Base-by-base conservation (phyloP, 2,888 invertebrate genomes). In the Melanostoma scalare region DNA sequence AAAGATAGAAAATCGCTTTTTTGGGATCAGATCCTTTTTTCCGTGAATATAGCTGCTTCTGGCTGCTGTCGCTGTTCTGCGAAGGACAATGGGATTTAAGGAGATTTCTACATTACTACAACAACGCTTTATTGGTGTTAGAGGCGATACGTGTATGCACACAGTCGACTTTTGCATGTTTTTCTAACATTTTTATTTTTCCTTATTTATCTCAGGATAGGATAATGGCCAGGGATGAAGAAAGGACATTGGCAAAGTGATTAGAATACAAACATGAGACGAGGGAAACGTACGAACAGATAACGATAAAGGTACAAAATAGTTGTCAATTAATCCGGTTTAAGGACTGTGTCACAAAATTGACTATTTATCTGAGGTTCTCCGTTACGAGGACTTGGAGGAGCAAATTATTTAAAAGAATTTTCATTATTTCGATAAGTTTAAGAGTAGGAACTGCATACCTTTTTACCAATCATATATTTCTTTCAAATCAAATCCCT, bases 1-100 rank as follows among this genome's bases (percentile, higher is more conserved):
- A 79, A 84, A 84, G 79, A 84, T 84, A 84, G 84, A 84, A 84
- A 79, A 84, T 84, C 84, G 84, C 74, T 84, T 79, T 84, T 20
- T 84, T 84, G 74, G 84, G 74, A 84, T 84, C 84, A 79, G 84
- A 84, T 84, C 84, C 67, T 84, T 84, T 84, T 84, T 79, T 80
- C 74, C 71, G 79, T 79, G 74, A 68, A 60, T 79, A 48, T 50
- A 68, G 61, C 61, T 63, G 52, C 6, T 40, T 40, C 35, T 38
- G 20, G 63, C 42, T 65, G 52, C 35, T 75, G 40, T 48, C 52
- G 35, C 77, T 56, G 40, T 40, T 74, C 74, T 71, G 53, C 38
- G 60, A 74, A 75, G 84, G 84, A 84, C 84, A 74, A 61, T 65
- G 38, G 71, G 65, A 74, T 71, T 79, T 71, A 55, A 79, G 74